Conservation (phyloP, 2,113 vertebrate species). For the Dasypus novemcinctus region DNA sequence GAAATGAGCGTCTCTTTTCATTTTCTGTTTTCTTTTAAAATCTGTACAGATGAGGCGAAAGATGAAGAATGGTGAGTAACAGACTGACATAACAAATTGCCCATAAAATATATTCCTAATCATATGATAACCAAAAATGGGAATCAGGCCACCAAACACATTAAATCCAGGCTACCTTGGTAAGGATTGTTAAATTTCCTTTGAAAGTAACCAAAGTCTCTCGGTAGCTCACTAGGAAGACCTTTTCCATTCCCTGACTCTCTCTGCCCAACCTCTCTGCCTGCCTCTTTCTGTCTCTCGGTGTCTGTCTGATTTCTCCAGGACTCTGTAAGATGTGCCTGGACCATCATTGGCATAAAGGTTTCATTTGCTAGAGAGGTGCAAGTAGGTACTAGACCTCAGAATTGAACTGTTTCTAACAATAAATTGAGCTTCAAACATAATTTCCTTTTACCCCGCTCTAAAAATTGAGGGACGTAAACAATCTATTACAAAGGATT, state of each 20-base stretch:
- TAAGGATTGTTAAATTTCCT: slow-evolving; percentile 11
- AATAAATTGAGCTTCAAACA: slow-evolving; percentile 9
- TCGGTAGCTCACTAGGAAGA: background rate
- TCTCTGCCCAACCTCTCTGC: background rate
- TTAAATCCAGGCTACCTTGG: slow-evolving; percentile 19
- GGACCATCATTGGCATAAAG: background rate
- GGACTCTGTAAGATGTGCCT: background rate
- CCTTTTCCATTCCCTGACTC: background rate
- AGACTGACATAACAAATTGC: slow-evolving; percentile 26
- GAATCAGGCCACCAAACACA: slow-evolving; percentile 25
- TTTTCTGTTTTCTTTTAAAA: slow-evolving; percentile 7
- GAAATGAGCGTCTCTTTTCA: background rate
- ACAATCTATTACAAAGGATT: slow-evolving; percentile 29
- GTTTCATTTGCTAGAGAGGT: background rate
- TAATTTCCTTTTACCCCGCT: background rate
- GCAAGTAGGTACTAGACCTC: background rate
- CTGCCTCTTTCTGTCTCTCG: background rate
- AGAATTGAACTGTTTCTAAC: slow-evolving; percentile 17
- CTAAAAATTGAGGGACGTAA: slow-evolving; percentile 48
- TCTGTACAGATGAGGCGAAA: background rate
- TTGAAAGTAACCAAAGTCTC: slow-evolving; percentile 20
- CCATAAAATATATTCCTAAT: slow-evolving; percentile 53
- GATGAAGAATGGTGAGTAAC: background rate
- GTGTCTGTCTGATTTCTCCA: background rate
- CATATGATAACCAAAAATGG: slow-evolving; percentile 24